phyloP scores from a whole-genome alignment of 2,888 invertebrate genomes.

The Phragmatobia fuliginosa region DNA sequence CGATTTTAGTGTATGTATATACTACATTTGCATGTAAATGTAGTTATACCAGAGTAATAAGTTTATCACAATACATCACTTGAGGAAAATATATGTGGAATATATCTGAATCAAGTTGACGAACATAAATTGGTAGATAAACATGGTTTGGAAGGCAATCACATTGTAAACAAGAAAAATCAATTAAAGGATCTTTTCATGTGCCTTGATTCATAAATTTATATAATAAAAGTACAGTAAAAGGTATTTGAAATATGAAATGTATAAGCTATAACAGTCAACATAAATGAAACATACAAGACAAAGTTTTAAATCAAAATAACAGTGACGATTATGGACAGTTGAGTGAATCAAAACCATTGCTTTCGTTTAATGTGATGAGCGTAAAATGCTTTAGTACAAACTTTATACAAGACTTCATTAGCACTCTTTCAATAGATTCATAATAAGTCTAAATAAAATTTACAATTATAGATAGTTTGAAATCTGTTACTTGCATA shows the following conservation, averaged over 20 bases:
- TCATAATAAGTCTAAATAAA: neutral
- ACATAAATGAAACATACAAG: neutral
- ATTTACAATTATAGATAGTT: neutral
- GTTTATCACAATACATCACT: neutral
- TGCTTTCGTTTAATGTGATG: neutral
- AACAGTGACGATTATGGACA: neutral
- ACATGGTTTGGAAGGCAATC: neutral
- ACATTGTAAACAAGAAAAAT: neutral
- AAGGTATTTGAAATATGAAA: neutral
- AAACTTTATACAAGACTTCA: neutral
- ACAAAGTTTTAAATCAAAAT: neutral
- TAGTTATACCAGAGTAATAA: neutral
- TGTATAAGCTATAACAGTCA: neutral
- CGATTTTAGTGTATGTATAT: neutral
- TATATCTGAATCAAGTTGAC: neutral
- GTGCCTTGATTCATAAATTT: neutral
- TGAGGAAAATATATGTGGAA: neutral
- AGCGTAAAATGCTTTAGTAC: neutral
- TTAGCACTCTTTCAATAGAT: neutral
- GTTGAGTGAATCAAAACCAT: neutral
- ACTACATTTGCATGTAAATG: neutral
- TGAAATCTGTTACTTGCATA: neutral
- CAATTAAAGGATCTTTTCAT: neutral
- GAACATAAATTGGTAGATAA: neutral
- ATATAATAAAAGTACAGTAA: neutral